Evolutionary conservation across 2,888 invertebrate genomes (phyloP).

Genomic region (Agrypnus murinus): DNA sequence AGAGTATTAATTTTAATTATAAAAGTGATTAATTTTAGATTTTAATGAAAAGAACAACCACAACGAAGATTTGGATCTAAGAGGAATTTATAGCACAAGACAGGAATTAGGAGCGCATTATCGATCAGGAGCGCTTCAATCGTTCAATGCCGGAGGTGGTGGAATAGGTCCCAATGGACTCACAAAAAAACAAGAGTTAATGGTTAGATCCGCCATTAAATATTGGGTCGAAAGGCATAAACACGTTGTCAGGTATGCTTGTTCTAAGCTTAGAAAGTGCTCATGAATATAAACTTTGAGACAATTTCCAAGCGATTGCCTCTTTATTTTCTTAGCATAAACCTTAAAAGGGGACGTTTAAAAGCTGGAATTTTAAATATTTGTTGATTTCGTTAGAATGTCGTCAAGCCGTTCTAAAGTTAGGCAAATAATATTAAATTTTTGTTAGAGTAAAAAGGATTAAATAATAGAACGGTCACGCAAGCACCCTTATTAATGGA

Average conservation of each 20-base stretch:
- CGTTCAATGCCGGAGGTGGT: conserved; percentile 73
- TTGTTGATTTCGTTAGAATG: no score
- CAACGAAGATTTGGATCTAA: conserved; percentile 77
- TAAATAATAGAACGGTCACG: conserved; percentile 33
- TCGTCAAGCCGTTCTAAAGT: no score
- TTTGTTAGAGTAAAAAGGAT: neutral
- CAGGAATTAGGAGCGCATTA: conserved; percentile 86
- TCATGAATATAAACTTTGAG: no score
- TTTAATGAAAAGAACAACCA: conserved; percentile 68
- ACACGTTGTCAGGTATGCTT: conserved; percentile 86
- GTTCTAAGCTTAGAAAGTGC: neutral
- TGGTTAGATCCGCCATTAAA: conserved; percentile 90
- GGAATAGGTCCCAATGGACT: conserved; percentile 85
- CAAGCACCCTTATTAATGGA: conserved; percentile 29
- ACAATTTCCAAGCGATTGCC: no score
- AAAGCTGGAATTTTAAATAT: no score
- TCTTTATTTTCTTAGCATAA: no score
- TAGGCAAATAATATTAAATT: no score
- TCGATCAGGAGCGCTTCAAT: conserved; percentile 80
- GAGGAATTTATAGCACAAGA: conserved; percentile 85
- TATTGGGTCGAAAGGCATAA: conserved; percentile 94
- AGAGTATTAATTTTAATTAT: neutral
- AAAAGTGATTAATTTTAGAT: conserved; percentile 56
- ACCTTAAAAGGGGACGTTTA: no score
- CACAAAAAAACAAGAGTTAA: conserved; percentile 87